Conservation (phyloP, 2,888 invertebrate genomes). For the Colletes collaris region DNA sequence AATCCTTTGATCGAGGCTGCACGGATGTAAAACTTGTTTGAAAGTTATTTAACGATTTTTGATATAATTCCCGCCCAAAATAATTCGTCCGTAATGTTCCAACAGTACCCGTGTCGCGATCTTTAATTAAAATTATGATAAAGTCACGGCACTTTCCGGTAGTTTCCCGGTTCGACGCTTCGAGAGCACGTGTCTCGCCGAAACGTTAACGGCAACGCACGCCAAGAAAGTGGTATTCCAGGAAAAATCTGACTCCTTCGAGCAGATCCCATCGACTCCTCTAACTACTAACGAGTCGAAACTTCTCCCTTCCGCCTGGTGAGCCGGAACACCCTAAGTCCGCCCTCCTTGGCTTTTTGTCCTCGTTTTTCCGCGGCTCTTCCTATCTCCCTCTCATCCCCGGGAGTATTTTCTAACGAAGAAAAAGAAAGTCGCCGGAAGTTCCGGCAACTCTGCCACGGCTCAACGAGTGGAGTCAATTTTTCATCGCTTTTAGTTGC, state of each 20-base stretch:
- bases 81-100: constrained; percentile 1
- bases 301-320: constrained; percentile 67
- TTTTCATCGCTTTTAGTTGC: constrained; percentile 75
- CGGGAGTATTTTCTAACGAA: constrained; percentile 67
- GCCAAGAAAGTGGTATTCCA: constrained; percentile 30
- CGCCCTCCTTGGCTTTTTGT: constrained; percentile 51
- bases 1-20: constrained; percentile 25
- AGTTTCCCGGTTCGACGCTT: too few relatives aligned
- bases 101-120: neutral
- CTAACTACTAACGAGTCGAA: constrained; percentile 75
- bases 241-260: constrained; percentile 63
- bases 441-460: constrained; percentile 72
- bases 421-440: constrained; percentile 72
- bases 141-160: neutral
- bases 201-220: constrained; percentile 31
- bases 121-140: constrained; percentile 3
- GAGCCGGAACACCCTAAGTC: constrained; percentile 58
- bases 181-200: constrained; percentile 1
- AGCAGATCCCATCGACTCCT: constrained; percentile 66
- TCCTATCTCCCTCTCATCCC: constrained; percentile 51
- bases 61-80: constrained; percentile 27
- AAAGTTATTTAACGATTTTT: constrained; percentile 43
- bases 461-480: constrained; percentile 74
- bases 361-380: constrained; percentile 43
- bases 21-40: constrained; percentile 41